These are phyloP conservation scores for Hemicordylus capensis DNA, from an alignment of 2,113 vertebrate genomes.

Conservation along the genomic window DNA sequence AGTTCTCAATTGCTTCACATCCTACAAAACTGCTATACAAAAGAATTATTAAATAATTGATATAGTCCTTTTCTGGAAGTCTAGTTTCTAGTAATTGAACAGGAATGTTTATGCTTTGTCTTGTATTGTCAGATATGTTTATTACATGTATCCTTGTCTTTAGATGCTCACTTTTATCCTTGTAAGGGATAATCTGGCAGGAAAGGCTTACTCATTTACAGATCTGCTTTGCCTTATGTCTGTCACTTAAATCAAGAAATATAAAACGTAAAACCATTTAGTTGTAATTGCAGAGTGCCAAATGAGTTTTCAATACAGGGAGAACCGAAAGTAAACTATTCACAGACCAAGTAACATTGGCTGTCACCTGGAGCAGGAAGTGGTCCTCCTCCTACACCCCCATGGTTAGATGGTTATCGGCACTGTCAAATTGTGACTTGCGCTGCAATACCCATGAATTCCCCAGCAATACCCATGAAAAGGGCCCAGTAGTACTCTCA, in stretches of 20 bases:
- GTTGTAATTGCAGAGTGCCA: too few species aligned
- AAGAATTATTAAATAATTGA: background rate
- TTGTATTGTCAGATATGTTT: background rate
- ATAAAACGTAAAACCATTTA: background rate
- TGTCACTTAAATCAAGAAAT: background rate
- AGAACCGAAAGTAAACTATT: too few species aligned
- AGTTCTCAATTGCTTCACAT: background rate
- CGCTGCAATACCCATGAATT: too few species aligned
- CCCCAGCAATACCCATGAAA: too few species aligned
- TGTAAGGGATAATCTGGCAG: background rate
- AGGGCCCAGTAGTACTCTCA: too few species aligned
- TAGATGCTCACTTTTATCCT: background rate
- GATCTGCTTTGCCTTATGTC: background rate
- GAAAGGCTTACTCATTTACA: background rate
- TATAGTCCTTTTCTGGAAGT: background rate
- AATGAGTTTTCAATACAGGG: too few species aligned
- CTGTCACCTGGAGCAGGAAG: too few species aligned
- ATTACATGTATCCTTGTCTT: background rate
- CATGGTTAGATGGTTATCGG: too few species aligned
- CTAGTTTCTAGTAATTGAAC: background rate
- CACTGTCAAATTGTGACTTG: too few species aligned
- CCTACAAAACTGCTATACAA: background rate
- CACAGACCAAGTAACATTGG: too few species aligned
- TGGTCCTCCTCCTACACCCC: too few species aligned
- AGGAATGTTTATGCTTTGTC: background rate